These are phyloP conservation scores for Mystacornis crossleyi DNA, from an alignment of 2,113 vertebrate genomes.

Conservation along the genomic window DNA sequence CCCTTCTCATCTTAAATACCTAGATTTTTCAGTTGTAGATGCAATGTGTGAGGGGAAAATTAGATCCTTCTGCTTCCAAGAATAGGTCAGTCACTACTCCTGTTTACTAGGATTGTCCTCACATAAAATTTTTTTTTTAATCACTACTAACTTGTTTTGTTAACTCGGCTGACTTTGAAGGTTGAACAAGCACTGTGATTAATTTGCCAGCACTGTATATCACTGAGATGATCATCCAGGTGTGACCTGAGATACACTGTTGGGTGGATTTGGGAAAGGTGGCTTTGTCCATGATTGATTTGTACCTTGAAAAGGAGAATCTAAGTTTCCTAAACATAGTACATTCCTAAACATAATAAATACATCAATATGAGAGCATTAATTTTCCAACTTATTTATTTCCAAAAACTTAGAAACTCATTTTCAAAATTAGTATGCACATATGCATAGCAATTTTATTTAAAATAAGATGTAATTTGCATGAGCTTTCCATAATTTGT, in stretches of 20 bases:
- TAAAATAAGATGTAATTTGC: slow-evolving; percentile 27
- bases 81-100: neutral
- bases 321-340: neutral
- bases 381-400: neutral
- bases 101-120: neutral
- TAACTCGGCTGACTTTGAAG: neutral
- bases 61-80: neutral
- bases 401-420: neutral
- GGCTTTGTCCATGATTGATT: neutral
- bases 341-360: neutral
- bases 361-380: neutral
- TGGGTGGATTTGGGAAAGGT: neutral
- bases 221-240: neutral
- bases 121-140: neutral
- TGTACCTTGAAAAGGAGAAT: neutral
- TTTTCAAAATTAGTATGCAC: neutral
- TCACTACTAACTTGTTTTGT: neutral
- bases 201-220: neutral
- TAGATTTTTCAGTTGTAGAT: neutral
- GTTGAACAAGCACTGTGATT: neutral
- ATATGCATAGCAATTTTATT: neutral
- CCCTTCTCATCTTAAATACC: neutral
- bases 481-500: slow-evolving; percentile 58
- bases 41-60: neutral
- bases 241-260: neutral